Conservation (phyloP, 2,113 vertebrate genomes). For the Crocuta crocuta region DNA sequence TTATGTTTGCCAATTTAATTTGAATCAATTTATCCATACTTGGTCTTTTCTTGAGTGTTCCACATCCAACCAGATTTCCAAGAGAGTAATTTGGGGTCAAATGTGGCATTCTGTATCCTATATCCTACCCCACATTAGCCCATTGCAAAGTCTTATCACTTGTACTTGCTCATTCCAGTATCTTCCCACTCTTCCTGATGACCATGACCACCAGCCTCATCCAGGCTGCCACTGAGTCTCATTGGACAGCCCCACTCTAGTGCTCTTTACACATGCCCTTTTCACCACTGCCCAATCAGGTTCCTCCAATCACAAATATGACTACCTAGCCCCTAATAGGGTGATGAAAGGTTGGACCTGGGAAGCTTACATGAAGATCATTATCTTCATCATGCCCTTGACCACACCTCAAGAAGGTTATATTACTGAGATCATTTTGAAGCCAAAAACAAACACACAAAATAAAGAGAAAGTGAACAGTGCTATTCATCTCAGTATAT, state of each 20-base stretch:
- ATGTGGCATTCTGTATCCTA: neutral
- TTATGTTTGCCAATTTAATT: neutral
- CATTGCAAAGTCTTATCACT: neutral
- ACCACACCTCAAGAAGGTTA: neutral
- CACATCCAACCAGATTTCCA: neutral
- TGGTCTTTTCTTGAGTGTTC: neutral
- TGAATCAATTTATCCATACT: neutral
- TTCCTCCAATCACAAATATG: neutral
- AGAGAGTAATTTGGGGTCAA: neutral
- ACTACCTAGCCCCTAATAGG: neutral
- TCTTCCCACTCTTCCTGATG: accelerated
- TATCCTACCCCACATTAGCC: too few relatives aligned
- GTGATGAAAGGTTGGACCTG: neutral
- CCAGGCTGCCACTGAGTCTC: neutral
- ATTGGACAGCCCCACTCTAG: accelerated
- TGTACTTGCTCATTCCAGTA: neutral
- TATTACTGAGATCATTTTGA: neutral
- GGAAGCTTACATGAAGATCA: neutral
- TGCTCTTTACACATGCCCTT: neutral
- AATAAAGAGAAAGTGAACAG: neutral
- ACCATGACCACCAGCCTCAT: accelerated
- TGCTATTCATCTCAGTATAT: neutral
- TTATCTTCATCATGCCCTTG: neutral
- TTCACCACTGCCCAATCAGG: neutral
- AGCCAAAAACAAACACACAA: neutral